Evolutionary conservation across 1,140 invertebrate genomes (phyloP), one percentile per base, ranked within the genome.

Genomic region (Sitophilus oryzae): DNA sequence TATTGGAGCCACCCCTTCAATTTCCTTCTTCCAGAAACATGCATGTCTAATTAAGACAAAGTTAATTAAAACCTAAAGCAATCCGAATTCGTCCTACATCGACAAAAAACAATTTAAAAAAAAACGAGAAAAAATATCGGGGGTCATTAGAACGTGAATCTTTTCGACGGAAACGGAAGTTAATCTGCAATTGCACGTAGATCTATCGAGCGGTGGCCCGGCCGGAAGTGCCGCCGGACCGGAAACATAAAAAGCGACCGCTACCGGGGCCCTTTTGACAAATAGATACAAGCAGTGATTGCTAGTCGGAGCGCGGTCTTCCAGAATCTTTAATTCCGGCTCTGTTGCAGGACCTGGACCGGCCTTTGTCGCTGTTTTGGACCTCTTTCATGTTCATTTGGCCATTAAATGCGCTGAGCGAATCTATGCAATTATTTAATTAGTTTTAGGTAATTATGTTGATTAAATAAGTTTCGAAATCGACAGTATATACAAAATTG

Each of bases 171-270:
- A 69, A 69, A 66, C 65, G 67, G 67, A 69, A 69, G 67, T 69
- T 69, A 69, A 69, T 69, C 67, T 69, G 67, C 67, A 69, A 67
- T 63, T 69, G 66, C 67, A 69, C 67, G 66, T 69, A 69, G 64
- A 67, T 69, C 63, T 67, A 67, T 68, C 64, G 66, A 68, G 61
- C 68, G 62, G 67, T 66, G 65, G 67, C 65, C n/a, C 61, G 66
- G 63, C 66, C 67, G 66, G 68, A 69, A 70, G 58, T 69, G 69
- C 68, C 67, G 66, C 64, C 67, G 61, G 63, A 66, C 68, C 68
- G 68, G 68, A 70, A 70, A 70, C 67, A 68, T 70, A 70, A 70
- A 70, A 70, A 70, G 68, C 67, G 65, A 67, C 68, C 65, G 66
- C 68, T 67, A 70, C 51, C 45, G 54, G 43, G 5, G 45, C 55